Evolutionary conservation across 2,888 invertebrate genomes (phyloP), one percentile per base, ranked within the genome.

Genomic region (Eurois occulta): DNA sequence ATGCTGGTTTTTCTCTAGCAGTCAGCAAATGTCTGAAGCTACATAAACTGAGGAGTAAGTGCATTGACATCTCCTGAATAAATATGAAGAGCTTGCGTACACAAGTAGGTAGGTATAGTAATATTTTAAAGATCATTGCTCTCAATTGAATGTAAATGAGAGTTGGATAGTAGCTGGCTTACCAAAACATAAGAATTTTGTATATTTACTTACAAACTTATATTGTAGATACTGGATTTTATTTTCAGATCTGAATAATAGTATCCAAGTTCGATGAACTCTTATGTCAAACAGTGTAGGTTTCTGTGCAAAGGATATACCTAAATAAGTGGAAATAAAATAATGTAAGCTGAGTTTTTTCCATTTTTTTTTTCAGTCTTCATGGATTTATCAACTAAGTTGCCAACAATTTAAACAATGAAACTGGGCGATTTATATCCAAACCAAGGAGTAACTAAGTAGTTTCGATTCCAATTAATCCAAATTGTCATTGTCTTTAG

Each of bases 1-100:
- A 38, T 35, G 8, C 18, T 58, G 21, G 21, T 35, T 77, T 77
- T 58, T 77, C n/a, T 64, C 4, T n/a, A 55, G 28, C 13, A 24
- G 24, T 77, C 77, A 77, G 55, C 75, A 65, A 76, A 64, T 55
- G 24, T 73, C 46, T 48, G 28, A 24, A 8, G 11, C 28, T 75
- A n/a, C n/a, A n/a, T 32, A 52, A 74, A 52, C 35, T 24, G 16
- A 21, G 16, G 0, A 52, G 41, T 43, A 46, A 72, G 73, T 28
- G 38, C 76, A 55, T 65, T 65, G 64, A 55, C 55, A 24, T 65
- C 11, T 76, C 43, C 24, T 28, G 64, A 76, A 76, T 75, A 52
- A 75, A 64, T 43, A 41, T 62, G 62, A 62, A 73, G 32, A 48
- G 32, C 24, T 2, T 16, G 73, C 2, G 4, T n/a, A 48, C 10